Percentiles rank a stretch among this genome's conserved stretches.
Evolutionary conservation across 2,113 vertebrate genomes (phyloP).

Genomic region (Genyomyrus donnyi): DNA sequence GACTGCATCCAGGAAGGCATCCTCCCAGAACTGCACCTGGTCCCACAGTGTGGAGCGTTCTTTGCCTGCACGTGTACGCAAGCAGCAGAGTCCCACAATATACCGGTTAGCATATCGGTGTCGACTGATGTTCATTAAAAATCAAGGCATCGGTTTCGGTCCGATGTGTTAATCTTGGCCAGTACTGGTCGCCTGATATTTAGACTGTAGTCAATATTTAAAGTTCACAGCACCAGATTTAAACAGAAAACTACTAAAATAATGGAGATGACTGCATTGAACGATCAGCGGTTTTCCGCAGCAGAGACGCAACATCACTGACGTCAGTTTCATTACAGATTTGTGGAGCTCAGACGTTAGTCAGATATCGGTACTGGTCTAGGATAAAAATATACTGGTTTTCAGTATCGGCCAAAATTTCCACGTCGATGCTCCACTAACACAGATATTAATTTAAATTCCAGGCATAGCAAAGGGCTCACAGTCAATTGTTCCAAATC

Average conservation of each 20-base stretch:
- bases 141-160: not conserved
- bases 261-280: not conserved
- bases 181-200: not conserved
- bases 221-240: not conserved
- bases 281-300: not conserved
- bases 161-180: not conserved
- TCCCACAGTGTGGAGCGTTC: constrained; percentile 97
- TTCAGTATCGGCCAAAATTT: not conserved
- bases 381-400: too few relatives aligned
- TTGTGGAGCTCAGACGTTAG: not conserved
- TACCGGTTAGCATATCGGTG: not conserved
- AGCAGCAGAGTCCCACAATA: constrained; percentile 24
- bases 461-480: not conserved
- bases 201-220: not conserved
- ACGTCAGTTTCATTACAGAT: constrained; percentile 55
- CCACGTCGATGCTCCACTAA: not conserved
- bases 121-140: not conserved
- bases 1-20: constrained; percentile 89
- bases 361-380: not conserved
- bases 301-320: constrained; percentile 40
- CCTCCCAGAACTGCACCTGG: constrained; percentile 97
- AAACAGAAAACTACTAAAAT: not conserved
- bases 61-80: constrained; percentile 69
- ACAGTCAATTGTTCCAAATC: not conserved
- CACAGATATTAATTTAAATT: not conserved